Percentiles rank a stretch among this genome's conserved stretches.
These are phyloP conservation scores for Thunnus albacares DNA, from an alignment of 2,797 vertebrate species.

Conservation along the genomic window DNA sequence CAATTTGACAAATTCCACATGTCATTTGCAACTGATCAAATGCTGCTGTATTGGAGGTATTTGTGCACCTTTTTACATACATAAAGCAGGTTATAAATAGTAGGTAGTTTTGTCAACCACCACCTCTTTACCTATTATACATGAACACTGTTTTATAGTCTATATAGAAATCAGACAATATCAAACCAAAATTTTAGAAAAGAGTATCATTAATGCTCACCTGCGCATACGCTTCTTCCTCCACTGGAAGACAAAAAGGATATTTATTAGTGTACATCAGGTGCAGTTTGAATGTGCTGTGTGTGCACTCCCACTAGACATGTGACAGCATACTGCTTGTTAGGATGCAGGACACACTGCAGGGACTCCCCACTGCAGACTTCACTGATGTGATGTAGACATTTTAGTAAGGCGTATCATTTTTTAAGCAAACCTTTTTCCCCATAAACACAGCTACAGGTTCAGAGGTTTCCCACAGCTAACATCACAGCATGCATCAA, in stretches of 20 bases:
- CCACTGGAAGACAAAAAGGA: conserved; percentile 85
- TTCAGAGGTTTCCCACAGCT: background rate
- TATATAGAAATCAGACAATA: too few relatives aligned
- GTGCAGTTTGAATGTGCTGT: fast-evolving
- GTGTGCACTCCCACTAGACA: background rate
- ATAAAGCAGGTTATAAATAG: too few relatives aligned
- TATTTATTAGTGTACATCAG: background rate
- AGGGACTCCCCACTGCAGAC: fast-evolving
- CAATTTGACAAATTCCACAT: too few relatives aligned
- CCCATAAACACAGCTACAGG: fast-evolving
- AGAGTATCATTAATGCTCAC: conserved; percentile 74
- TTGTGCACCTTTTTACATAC: too few relatives aligned
- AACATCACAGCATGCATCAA: background rate
- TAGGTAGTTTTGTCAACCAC: too few relatives aligned
- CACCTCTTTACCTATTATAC: too few relatives aligned
- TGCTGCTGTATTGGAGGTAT: too few relatives aligned
- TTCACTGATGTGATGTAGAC: background rate
- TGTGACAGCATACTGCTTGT: background rate
- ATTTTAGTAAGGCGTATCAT: fast-evolving
- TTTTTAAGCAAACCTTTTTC: fast-evolving
- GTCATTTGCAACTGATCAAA: background rate
- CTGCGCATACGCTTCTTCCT: conserved; percentile 99
- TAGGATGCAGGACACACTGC: background rate
- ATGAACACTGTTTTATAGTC: too few relatives aligned
- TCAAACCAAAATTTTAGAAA: fast-evolving